Evolutionary conservation across 1,140 invertebrate species (phyloP), one percentile per base, ranked within the genome.

Genomic region (Aphelenchoides fujianensis): DNA sequence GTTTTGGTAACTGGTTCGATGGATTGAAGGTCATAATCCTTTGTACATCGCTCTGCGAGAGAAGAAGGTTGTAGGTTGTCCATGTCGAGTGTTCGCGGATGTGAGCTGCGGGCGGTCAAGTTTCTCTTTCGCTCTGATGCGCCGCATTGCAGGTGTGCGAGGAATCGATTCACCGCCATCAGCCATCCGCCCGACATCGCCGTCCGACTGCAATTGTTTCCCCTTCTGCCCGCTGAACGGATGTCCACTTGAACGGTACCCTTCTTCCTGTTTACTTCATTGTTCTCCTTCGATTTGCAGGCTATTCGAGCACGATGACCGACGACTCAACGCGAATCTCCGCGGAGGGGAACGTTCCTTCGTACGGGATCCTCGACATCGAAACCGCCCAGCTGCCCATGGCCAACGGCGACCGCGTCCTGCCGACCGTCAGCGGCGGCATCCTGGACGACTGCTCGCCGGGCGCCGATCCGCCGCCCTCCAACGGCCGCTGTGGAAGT

Each of bases 261-360:
- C 12, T 16, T 48, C 41, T 12, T 16, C 41, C 23, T 16, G 41
- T 16, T 48, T 12, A 48, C 12, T 48, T 48, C 41, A 48, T 48
- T 48, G 23, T 48, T 48, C 23, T 23, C 41, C 12, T 12, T 48
- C n/a, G n/a, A n/a, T 48, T 48, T 48, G 12, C 23, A 48, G 23
- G 41, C 41, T n/a, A n/a, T n/a, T n/a, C n/a, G n/a, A 48, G 23
- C 41, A 48, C 12, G 23, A 62, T 72, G 76, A 52, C 32, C 32
- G 62, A 80, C 12, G 75, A 76, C 19, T 64, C 54, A n/a, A 67
- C 75, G 23, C 74, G 71, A 54, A 78, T 78, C 28, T 74, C 71
- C 28, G 41, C 77, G 1, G 64, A 73, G 32, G 27, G 66, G 7
- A 52, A 67, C 2, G 34, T 80, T 31, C 76, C 74, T 9, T 74